Percentiles rank a stretch among this genome's conserved stretches.
Conservation (phyloP, 1,140 invertebrate genomes). For the Manduca sexta region DNA sequence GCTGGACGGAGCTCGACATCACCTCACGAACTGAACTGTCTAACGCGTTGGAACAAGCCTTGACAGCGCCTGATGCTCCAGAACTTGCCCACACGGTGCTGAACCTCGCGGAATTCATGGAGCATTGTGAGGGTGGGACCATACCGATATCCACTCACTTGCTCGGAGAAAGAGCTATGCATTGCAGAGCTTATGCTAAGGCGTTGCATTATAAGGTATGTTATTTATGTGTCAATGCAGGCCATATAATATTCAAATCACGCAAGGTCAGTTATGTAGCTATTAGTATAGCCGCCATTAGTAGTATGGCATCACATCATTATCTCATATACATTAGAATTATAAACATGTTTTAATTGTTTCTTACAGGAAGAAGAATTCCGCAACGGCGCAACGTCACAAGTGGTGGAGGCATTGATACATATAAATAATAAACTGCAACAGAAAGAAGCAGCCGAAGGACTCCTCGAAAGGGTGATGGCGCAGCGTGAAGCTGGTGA, state of each 20-base stretch:
- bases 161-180: conserved; percentile 87
- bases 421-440: conserved; percentile 99
- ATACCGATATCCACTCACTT: conserved; percentile 91
- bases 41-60: conserved; percentile 88
- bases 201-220: conserved; percentile 94
- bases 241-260: no score
- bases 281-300: no score
- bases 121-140: conserved; percentile 97
- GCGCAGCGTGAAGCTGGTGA: conserved; percentile 80
- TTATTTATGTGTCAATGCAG: not conserved
- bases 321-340: no score
- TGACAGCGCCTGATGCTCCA: conserved; percentile 94
- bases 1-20: conserved; percentile 95
- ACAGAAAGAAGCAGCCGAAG: conserved; percentile 97
- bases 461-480: conserved; percentile 92
- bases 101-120: conserved; percentile 99
- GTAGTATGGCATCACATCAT: no score
- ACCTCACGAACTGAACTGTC: conserved; percentile 90
- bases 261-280: no score
- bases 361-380: conserved; percentile 91
- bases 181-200: conserved; percentile 93
- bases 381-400: conserved; percentile 77
- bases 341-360: no score
- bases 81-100: conserved; percentile 98
- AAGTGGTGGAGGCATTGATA: conserved; percentile 94